These are phyloP conservation scores for Drosophila hamatofila DNA, from an alignment of 2,888 invertebrate genomes.

Conservation along the genomic window DNA sequence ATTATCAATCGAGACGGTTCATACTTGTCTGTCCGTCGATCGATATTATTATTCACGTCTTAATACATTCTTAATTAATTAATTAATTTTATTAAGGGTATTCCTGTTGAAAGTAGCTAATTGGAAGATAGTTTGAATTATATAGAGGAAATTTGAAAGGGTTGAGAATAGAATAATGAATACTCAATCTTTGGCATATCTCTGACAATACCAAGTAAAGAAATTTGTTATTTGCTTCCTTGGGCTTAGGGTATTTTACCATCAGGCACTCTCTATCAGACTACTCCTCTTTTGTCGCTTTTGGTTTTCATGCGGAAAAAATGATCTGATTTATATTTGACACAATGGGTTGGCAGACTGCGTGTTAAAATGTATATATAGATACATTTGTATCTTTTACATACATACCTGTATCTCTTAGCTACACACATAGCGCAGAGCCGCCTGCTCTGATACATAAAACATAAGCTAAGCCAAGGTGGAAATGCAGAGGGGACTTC, in stretches of 20 bases:
- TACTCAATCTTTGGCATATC: no score
- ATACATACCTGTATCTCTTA: constrained; percentile 29
- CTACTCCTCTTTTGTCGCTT: constrained; percentile 16
- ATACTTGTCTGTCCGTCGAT: no score
- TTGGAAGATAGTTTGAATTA: no score
- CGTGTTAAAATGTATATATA: constrained; percentile 39
- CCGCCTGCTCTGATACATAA: constrained; percentile 74
- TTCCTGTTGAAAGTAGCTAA: no score
- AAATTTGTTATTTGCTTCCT: no score
- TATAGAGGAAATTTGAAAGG: no score
- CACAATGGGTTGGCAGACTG: constrained; percentile 71
- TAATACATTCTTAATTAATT: no score
- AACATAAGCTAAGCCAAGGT: constrained; percentile 67
- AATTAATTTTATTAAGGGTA: no score
- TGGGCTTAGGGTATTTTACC: not conserved
- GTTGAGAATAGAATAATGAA: no score
- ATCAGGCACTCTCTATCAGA: not conserved
- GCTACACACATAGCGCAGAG: constrained; percentile 33
- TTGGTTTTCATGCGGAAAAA: constrained; percentile 61
- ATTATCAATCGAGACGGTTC: not conserved
- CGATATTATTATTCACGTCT: no score
- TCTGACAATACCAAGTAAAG: no score
- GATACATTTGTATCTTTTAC: constrained; percentile 29
- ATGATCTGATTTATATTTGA: constrained; percentile 83
- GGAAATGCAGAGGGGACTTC: constrained; percentile 15